Evolutionary conservation across 2,113 vertebrate species (phyloP).

Genomic region (Isichthys henryi): DNA sequence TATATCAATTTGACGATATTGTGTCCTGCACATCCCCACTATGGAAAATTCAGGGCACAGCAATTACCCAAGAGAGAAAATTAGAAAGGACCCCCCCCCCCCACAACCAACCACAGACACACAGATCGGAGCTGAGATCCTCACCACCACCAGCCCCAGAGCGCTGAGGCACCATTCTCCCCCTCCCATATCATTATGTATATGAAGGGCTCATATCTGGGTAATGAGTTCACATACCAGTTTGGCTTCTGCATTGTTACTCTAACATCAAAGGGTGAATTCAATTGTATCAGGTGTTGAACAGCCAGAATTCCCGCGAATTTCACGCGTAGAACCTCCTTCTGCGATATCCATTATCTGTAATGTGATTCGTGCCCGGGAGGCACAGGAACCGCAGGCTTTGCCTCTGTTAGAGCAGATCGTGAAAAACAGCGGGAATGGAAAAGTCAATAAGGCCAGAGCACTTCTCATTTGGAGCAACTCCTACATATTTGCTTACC

Average conservation of each 20-base stretch:
- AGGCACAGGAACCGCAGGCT: slow-evolving; percentile 26
- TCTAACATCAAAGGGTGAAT: not conserved
- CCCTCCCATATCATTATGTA: not conserved
- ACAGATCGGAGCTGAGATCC: not conserved
- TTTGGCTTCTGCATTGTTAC: not conserved
- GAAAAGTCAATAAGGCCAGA: slow-evolving; percentile 42
- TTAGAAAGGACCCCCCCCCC: not conserved
- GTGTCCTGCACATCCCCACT: not conserved
- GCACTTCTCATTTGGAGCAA: slow-evolving; percentile 28
- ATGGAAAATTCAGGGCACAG: not conserved
- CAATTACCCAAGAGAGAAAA: not conserved
- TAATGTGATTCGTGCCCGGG: not conserved
- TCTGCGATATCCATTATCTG: not conserved
- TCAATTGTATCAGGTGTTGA: not conserved
- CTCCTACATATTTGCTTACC: slow-evolving; percentile 46
- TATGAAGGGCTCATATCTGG: not conserved
- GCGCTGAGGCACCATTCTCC: not conserved
- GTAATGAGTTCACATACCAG: not conserved
- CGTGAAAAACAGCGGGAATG: slow-evolving; percentile 26
- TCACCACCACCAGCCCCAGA: not conserved
- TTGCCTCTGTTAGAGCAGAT: slow-evolving; percentile 20
- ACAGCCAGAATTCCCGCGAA: not conserved
- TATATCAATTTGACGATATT: not conserved
- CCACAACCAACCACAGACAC: not conserved
- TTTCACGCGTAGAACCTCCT: not conserved